A percentile compares a stretch with the other conserved stretches of the same genome.
Evolutionary conservation across 2,797 vertebrate species (phyloP).

Genomic region (Girardinus metallicus): DNA sequence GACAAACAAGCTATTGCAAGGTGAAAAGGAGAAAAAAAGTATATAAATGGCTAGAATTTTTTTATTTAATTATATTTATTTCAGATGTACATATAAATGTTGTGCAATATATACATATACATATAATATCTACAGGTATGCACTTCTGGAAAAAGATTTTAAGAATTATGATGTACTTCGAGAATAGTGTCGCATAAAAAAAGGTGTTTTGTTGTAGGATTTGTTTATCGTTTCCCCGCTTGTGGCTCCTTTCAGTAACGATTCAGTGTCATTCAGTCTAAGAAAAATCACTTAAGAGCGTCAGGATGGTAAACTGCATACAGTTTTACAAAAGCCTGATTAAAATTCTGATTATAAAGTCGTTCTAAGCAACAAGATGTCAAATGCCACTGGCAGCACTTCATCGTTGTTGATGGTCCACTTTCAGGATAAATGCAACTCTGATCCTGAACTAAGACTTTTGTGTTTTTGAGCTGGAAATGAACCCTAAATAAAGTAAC

Average conservation of each 20-base stretch:
- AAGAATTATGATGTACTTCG: slow-evolving; percentile 60
- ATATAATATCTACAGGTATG: slow-evolving; percentile 77
- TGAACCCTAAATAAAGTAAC: not conserved
- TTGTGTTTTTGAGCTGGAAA: slow-evolving; percentile 10
- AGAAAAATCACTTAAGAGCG: not conserved
- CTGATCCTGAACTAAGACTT: not conserved
- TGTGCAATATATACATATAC: slow-evolving; percentile 76
- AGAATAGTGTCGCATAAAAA: slow-evolving; percentile 57
- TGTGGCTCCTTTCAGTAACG: slow-evolving; percentile 39
- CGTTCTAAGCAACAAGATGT: not conserved
- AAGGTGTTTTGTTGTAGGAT: slow-evolving; percentile 57
- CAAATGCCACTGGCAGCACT: not conserved
- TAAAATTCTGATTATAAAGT: not conserved
- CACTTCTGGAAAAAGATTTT: slow-evolving; percentile 70
- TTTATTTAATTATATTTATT: slow-evolving; percentile 80
- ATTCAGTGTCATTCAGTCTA: slow-evolving; percentile 19
- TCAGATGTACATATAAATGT: slow-evolving; percentile 80
- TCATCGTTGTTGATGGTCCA: not conserved
- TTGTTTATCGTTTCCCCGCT: slow-evolving; percentile 33
- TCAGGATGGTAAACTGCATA: slow-evolving; percentile 13
- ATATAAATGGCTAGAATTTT: slow-evolving; percentile 41
- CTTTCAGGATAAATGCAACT: not conserved
- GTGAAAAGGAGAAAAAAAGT: slow-evolving; percentile 44
- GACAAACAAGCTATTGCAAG: slow-evolving; percentile 62
- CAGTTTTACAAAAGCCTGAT: not conserved